phyloP scores from a whole-genome alignment of 2,797 vertebrate species.

The Eurystomus glaucurus region DNA sequence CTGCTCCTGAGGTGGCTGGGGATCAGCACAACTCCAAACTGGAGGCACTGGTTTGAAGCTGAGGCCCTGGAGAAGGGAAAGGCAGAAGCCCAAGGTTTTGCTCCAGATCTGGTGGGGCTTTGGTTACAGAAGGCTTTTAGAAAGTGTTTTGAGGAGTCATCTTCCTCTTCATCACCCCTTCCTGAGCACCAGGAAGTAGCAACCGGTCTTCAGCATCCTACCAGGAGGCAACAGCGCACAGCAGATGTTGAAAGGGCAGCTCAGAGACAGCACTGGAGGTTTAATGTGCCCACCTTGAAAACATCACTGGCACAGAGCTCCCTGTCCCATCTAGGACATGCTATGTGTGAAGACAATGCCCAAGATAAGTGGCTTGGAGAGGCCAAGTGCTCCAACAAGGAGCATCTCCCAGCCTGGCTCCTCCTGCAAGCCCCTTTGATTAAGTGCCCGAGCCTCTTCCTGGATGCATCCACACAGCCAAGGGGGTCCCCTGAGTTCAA shows the following conservation, averaged over 20 bases:
- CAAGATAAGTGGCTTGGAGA: not conserved
- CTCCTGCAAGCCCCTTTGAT: not conserved
- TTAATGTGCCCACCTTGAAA: not conserved
- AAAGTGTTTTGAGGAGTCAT: accelerated
- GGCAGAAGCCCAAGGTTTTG: accelerated
- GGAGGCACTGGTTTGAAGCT: not conserved
- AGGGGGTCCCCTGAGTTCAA: not conserved
- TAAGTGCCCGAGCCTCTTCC: accelerated
- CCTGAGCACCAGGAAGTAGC: accelerated
- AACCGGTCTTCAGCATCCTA: not conserved
- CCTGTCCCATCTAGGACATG: accelerated
- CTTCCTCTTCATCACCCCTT: accelerated
- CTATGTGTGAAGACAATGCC: accelerated
- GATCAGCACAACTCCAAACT: not conserved
- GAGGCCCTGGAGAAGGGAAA: not conserved
- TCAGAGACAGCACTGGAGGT: not conserved
- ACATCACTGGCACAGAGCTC: not conserved
- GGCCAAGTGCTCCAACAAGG: accelerated
- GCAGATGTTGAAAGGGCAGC: not conserved
- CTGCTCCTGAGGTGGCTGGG: not conserved
- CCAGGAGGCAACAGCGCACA: not conserved
- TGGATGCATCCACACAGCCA: accelerated
- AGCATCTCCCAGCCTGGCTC: not conserved
- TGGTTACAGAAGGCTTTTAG: not conserved
- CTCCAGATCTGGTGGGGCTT: not conserved